Evolutionary conservation across 2,888 invertebrate species (phyloP).

Genomic region (Theretra japonica): DNA sequence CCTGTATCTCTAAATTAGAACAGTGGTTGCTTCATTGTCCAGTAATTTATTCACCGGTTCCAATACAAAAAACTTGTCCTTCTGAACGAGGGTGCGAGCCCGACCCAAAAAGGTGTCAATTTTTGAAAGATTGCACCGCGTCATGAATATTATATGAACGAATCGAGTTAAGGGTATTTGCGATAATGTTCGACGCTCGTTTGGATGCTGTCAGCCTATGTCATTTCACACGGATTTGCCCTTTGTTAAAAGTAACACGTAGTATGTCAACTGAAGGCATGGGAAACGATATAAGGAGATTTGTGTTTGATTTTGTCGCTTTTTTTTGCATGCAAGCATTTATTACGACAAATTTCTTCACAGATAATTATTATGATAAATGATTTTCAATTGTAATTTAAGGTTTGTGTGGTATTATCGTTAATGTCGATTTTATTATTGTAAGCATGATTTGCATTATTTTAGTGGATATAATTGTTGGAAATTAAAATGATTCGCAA

Average conservation of each 20-base stretch:
- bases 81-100: conserved; percentile 62
- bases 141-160: conserved; percentile 85
- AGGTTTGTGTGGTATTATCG: neutral
- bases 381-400: too few species aligned
- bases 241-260: conserved; percentile 83
- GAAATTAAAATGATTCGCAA: too few species aligned
- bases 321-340: conserved; percentile 30
- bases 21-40: conserved; percentile 61
- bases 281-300: conserved; percentile 45
- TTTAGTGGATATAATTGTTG: too few species aligned
- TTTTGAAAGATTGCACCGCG: conserved; percentile 84
- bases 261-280: conserved; percentile 64
- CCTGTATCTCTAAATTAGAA: conserved; percentile 60
- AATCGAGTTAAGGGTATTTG: conserved; percentile 83
- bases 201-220: conserved; percentile 82
- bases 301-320: conserved; percentile 51
- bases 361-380: too few species aligned
- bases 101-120: conserved; percentile 80
- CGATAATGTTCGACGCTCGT: conserved; percentile 80
- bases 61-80: conserved; percentile 81
- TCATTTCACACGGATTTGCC: conserved; percentile 83
- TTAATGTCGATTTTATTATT: neutral
- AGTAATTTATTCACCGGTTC: conserved; percentile 80
- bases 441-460: too few species aligned
- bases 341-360: conserved; percentile 30